phyloP scores from a whole-genome alignment of 1,140 invertebrate genomes.

The Himalopsyche phryganea region DNA sequence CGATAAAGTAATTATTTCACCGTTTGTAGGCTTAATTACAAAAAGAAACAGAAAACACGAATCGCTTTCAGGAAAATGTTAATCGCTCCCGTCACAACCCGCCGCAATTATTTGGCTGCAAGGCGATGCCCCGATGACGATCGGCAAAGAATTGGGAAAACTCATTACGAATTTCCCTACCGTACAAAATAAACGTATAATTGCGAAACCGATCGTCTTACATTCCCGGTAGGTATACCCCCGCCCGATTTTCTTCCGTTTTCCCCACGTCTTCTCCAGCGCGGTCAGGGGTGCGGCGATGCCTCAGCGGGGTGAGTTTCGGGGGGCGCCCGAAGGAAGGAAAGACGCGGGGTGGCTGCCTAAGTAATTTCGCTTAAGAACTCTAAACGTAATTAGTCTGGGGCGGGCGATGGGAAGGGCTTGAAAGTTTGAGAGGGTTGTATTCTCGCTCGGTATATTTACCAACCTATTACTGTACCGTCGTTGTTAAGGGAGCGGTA shows the following conservation, averaged over 20 bases:
- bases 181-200: constrained; percentile 37
- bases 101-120: constrained; percentile 23
- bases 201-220: constrained; percentile 36
- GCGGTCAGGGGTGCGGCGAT: constrained; percentile 37
- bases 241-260: constrained; percentile 18
- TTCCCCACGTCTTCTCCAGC: background rate
- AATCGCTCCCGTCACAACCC: constrained; percentile 3
- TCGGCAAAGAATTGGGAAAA: constrained; percentile 34
- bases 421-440: constrained; percentile 57
- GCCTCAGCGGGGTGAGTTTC: constrained; percentile 35
- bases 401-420: constrained; percentile 56
- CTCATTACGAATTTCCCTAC: constrained; percentile 36
- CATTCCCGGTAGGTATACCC: constrained; percentile 32
- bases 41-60: constrained; percentile 6
- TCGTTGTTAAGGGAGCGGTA: constrained; percentile 28
- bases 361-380: constrained; percentile 59
- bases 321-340: constrained; percentile 38
- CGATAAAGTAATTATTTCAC: background rate
- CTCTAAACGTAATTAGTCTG: constrained; percentile 59
- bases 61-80: constrained; percentile 8
- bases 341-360: constrained; percentile 40
- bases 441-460: constrained; percentile 42
- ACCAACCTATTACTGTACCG: constrained; percentile 32
- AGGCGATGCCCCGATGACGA: constrained; percentile 22
- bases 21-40: constrained; percentile 7